Percentiles rank a stretch among this genome's conserved stretches.
These are phyloP conservation scores for Plebejus argus DNA, from an alignment of 2,888 invertebrate species.

Conservation along the genomic window DNA sequence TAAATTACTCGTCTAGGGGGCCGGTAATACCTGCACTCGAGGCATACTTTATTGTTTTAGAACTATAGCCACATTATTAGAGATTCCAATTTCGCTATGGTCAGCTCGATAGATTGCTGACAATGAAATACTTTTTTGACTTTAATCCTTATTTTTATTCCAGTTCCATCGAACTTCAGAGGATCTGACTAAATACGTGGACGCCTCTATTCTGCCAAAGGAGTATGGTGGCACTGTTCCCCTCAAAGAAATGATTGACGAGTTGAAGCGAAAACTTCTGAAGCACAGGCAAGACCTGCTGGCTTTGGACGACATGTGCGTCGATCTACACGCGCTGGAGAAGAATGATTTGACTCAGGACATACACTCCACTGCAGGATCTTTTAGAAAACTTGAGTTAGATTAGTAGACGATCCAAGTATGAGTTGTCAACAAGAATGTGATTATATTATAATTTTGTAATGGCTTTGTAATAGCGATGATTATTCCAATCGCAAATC, in stretches of 20 bases:
- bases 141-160: conserved; percentile 43
- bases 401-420: conserved; percentile 72
- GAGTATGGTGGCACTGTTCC: conserved; percentile 94
- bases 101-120: too few species aligned
- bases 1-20: too few species aligned
- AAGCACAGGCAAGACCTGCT: conserved; percentile 84
- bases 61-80: too few species aligned
- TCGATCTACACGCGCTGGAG: conserved; percentile 83
- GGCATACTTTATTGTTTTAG: too few species aligned
- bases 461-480: neutral
- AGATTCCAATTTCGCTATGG: too few species aligned
- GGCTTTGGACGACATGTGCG: conserved; percentile 87
- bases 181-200: conserved; percentile 86
- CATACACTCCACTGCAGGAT: conserved; percentile 89
- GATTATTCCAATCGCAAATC: neutral
- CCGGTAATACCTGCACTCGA: too few species aligned
- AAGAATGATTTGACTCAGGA: conserved; percentile 84
- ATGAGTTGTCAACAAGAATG: neutral
- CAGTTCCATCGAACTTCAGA: conserved; percentile 88
- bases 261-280: conserved; percentile 83
- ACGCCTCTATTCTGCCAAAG: conserved; percentile 89
- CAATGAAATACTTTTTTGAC: neutral
- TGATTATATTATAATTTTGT: neutral
- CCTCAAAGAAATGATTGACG: conserved; percentile 89
- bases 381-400: conserved; percentile 91